Evolutionary conservation across 2,888 invertebrate genomes (phyloP), one percentile per base, ranked within the genome.

Genomic region (Rotaria sp.): DNA sequence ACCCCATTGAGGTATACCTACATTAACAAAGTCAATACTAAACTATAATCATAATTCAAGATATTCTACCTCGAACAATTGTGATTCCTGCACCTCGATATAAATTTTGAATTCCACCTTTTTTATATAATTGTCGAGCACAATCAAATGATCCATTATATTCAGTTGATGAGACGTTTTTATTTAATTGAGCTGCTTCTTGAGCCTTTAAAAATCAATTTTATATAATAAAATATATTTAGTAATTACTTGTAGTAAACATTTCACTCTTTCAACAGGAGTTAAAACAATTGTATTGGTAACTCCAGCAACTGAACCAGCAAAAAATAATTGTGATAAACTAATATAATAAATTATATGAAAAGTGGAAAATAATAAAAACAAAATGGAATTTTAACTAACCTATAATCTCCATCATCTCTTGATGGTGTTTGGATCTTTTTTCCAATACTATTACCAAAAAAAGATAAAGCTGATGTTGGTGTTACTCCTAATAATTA

Each of bases 191-290:
- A 4, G 26, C 26, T 50, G 48, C 7, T 52, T 35, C 30, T 85
- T 84, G 41, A n/a, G 41, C 80, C 45, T 80, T 41, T 18, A 41
- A 80, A n/a, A 80, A 41, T 41, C 0, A 21, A 55, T 55, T 21
- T 26, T 7, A 55, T 7, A 26, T 55, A 55, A 24, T 24, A 55
- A 55, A 86, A 80, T 55, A 80, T 24, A 85, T n/a, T n/a, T 84
- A 57, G 55, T 86, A 84, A 67, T 85, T 88, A 93, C 93, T 93
- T 99, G 99, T 87, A 99, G 92, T 84, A 99, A 93, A 90, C 98
- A 99, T 91, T 99, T 99, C 88, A 99, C 97, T 89, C 99, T 93
- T 92, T 99, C 99, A 45, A 99, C 99, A 1, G 99, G 99, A 26
- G 97, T 96, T 96, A 97, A 98, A 87, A 99, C 95, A 3, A 94